Base-by-base conservation (phyloP, 2,797 vertebrate genomes). In the Enteromius trimaculatus region DNA sequence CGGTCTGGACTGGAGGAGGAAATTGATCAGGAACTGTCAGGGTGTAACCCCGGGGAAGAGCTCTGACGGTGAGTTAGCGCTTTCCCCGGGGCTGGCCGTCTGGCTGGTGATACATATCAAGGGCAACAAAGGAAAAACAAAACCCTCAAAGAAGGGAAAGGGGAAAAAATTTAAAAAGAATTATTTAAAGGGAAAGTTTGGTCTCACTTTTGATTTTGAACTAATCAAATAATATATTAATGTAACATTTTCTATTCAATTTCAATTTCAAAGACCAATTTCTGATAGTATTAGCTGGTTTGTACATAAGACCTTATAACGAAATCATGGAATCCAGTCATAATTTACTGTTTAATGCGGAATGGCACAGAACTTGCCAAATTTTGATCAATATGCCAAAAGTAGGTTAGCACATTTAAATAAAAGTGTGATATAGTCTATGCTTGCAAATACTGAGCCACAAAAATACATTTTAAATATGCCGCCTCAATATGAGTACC, bases 21-120 rank as follows among this genome's bases (percentile, higher is more conserved):
- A 79, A 84, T 79, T 84, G 82, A 79, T 84, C 75, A 70, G 53
- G 76, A 71, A 49, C 76, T 77, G 76, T 78, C 82, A 84, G 44
- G 53, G 66, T 65, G 49, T 70, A 37, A 68, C 81, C 65, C 21
- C 64, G 47, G 75, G 81, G 53, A 70, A 77, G 64, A 69, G 81
- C 39, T 77, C 81, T 49, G 51, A 47, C 16, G 51, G 26, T 78
- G 65, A 69, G 65, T 60, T 62, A 78, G 75, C 29, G 3, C 58
- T 84, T 37, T 64, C 76, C 76, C 76, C 13, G 34, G 62, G 70
- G 70, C 76, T 75, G 13, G 47, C 17, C n/a, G 39, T 74, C 79
- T 72, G 69, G 31, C 72, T 44, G 49, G 55, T 62, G 39, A 29
- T 64, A 26, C 58, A 66, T 84, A 74, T 69, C 76, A 85, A 82